Base-by-base conservation (phyloP, 2,113 vertebrate species). In the Poeciliopsis turrubarensis region DNA sequence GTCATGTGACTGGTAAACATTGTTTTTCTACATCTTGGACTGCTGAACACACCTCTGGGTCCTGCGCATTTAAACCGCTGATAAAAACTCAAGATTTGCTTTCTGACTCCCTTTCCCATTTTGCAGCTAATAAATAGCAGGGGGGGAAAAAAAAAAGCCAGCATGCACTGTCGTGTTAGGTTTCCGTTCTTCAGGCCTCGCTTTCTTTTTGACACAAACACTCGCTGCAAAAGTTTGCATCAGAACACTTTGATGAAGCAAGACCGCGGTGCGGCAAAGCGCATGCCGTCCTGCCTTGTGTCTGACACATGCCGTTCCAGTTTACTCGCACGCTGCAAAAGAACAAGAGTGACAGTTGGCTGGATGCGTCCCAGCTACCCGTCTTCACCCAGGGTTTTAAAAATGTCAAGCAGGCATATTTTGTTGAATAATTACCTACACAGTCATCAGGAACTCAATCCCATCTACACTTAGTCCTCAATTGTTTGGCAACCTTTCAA, bases 1-100 rank as follows among this genome's bases (percentile, higher is more conserved):
- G 65, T 85, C 86, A 85, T 60, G 77, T 85, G 85, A 91, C 77
- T 27, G 15, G 60, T 66, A 66, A 15, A 81, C 65, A 74, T 51
- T 69, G 67, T 79, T 85, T 22, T 77, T 75, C 60, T 81, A 54
- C 79, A 80, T 83, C 63, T 69, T 37, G 25, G 31, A 22, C 77
- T 41, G 22, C 44, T 60, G 34, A 62, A 70, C 41, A 0, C 77
- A 75, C 75, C 47, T 26, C 66, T 14, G 29, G 32, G 57, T 70
- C 66, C 47, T 34, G 62, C 17, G 61, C 62, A 19, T 34, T 22
- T 81, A 67, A 44, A 65, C 70, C 70, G 83, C 60, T 62, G 19
- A 57, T 75, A 30, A 60, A 63, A 72, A 11, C 22, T 30, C 12
- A 11, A 15, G 12, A 17, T 12, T 69, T 71, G 60, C 31, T 34